Evolutionary conservation across 2,888 invertebrate species (phyloP).

Genomic region (Trilocha varians): DNA sequence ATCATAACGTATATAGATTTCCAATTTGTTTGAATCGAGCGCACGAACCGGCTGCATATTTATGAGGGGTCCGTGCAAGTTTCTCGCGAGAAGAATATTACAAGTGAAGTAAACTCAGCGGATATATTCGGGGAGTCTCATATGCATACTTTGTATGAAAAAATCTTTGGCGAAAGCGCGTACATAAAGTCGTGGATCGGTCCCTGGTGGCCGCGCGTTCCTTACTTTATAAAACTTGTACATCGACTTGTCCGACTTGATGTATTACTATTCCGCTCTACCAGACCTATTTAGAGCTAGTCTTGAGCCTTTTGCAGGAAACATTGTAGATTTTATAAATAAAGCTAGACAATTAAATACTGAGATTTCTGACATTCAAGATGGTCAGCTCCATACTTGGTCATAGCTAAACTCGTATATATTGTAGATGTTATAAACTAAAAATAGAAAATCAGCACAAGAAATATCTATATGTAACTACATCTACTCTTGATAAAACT

Average conservation of each 20-base stretch:
- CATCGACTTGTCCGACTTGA: slow-evolving; percentile 11
- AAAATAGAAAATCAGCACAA: too few species aligned
- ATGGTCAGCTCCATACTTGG: too few species aligned
- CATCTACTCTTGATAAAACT: too few species aligned
- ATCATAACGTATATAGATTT: slow-evolving; percentile 29
- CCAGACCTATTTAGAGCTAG: not conserved
- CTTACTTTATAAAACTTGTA: slow-evolving; percentile 27
- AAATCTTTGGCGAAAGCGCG: slow-evolving; percentile 37
- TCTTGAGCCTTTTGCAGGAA: too few species aligned
- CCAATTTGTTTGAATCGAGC: slow-evolving; percentile 23
- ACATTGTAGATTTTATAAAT: too few species aligned
- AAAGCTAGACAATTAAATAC: too few species aligned
- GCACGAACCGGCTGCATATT: slow-evolving; percentile 33
- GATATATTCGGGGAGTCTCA: slow-evolving; percentile 28
- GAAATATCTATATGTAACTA: too few species aligned
- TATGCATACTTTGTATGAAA: slow-evolving; percentile 54
- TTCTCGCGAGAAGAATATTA: slow-evolving; percentile 21
- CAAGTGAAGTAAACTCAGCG: slow-evolving; percentile 21
- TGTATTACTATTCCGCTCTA: not conserved
- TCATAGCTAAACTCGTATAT: too few species aligned
- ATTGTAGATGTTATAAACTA: too few species aligned
- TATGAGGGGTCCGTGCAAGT: slow-evolving; percentile 28
- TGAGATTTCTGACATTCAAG: too few species aligned
- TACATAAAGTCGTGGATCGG: slow-evolving; percentile 39
- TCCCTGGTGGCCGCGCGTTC: slow-evolving; percentile 27